A percentile compares a stretch with the other conserved stretches of the same genome.
These are phyloP conservation scores for Oxycera nigricornis DNA, from an alignment of 2,888 invertebrate genomes.

Conservation along the genomic window DNA sequence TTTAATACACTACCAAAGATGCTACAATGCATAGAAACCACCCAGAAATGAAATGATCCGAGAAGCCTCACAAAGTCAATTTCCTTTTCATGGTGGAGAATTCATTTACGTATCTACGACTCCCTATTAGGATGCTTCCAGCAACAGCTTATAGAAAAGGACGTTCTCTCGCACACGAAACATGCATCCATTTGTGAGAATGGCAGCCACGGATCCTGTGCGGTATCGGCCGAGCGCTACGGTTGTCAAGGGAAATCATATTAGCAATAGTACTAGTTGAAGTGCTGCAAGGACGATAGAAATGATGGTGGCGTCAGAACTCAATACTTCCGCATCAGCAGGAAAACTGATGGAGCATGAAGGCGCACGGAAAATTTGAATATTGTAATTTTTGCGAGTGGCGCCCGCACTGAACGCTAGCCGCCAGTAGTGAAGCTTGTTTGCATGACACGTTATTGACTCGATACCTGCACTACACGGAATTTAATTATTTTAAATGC, in stretches of 20 bases:
- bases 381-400: too few species aligned
- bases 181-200: slow-evolving; percentile 14
- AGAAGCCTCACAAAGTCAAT: slow-evolving; percentile 22
- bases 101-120: slow-evolving; percentile 13
- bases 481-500: too few species aligned
- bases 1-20: neutral
- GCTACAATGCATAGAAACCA: neutral
- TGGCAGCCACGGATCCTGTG: neutral
- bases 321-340: neutral
- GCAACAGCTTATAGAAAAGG: slow-evolving; percentile 1
- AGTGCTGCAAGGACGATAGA: neutral
- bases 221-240: neutral
- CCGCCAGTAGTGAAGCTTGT: too few species aligned
- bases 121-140: neutral
- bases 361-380: too few species aligned
- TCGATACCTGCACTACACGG: too few species aligned
- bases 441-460: too few species aligned
- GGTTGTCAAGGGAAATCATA: slow-evolving; percentile 30
- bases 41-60: slow-evolving; percentile 7
- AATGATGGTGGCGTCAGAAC: neutral
- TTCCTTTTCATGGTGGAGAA: slow-evolving; percentile 9
- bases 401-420: too few species aligned
- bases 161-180: neutral
- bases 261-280: neutral
- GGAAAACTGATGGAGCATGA: too few species aligned